Conservation (phyloP, 2,888 invertebrate species). For the Pyrochroa serraticornis region DNA sequence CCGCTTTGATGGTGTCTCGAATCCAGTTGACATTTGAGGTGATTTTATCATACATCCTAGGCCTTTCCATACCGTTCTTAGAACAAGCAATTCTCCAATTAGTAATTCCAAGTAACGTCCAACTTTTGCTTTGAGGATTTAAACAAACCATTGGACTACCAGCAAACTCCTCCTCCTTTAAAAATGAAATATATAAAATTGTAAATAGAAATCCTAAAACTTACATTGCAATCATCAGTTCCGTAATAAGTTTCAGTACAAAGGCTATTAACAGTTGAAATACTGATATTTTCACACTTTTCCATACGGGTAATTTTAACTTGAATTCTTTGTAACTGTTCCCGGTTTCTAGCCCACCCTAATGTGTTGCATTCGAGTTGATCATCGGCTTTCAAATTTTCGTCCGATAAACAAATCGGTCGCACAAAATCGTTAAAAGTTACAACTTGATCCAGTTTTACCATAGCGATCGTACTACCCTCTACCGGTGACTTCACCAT, state of each 20-base stretch:
- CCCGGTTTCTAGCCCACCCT: conserved; percentile 85
- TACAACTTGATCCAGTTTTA: conserved; percentile 78
- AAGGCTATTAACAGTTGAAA: conserved; percentile 80
- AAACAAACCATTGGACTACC: conserved; percentile 87
- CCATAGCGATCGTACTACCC: conserved; percentile 82
- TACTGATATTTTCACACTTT: conserved; percentile 84
- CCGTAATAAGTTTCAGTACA: conserved; percentile 82
- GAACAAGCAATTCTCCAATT: conserved; percentile 88
- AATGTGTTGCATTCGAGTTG: conserved; percentile 76
- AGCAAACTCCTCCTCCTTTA: conserved; percentile 85
- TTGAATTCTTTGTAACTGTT: conserved; percentile 81
- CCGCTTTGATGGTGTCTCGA: conserved; percentile 69
- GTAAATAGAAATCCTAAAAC: conserved; percentile 46
- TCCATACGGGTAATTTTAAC: conserved; percentile 78
- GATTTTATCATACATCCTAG: conserved; percentile 82
- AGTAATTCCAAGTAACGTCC: conserved; percentile 81
- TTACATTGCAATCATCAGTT: conserved; percentile 83
- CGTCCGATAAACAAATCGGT: conserved; percentile 79
- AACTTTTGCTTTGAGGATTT: conserved; percentile 71
- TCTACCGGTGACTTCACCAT: conserved; percentile 90
- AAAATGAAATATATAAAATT: conserved; percentile 2
- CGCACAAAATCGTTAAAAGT: conserved; percentile 81
- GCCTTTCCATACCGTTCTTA: conserved; percentile 76
- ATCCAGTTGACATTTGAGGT: conserved; percentile 87
- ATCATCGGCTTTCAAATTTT: conserved; percentile 55